Conservation (phyloP, 2,888 invertebrate species). For the Drosophila mettleri region DNA sequence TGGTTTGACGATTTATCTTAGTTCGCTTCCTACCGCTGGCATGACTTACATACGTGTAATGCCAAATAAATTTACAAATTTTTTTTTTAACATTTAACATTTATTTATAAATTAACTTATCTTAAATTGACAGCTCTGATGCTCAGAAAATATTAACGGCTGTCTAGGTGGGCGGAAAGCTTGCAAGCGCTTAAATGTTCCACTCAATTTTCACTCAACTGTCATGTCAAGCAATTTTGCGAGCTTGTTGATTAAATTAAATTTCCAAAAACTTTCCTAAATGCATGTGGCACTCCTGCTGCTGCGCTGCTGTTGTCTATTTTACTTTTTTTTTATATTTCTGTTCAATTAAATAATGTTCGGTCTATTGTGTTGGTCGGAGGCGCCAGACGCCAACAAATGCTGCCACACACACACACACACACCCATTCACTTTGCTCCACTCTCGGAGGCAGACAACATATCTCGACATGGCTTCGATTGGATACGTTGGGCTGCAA, state of each 20-base stretch:
- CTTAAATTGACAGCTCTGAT: conserved; percentile 6
- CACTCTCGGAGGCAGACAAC: conserved; percentile 39
- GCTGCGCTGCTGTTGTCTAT: conserved; percentile 27
- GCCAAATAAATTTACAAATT: no score
- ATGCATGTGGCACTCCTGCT: conserved; percentile 38
- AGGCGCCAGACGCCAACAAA: conserved; percentile 37
- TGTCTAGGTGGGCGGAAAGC: conserved; percentile 25
- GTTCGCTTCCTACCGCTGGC: neutral
- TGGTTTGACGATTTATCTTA: conserved; percentile 37
- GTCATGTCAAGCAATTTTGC: conserved; percentile 44
- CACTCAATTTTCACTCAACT: conserved; percentile 56
- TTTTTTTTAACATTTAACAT: neutral
- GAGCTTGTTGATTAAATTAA: conserved; percentile 70
- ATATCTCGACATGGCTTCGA: conserved; percentile 20
- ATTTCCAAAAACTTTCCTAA: conserved; percentile 59
- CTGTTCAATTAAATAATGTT: conserved; percentile 74
- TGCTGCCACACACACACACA: conserved; percentile 44
- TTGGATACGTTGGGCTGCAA: conserved; percentile 20
- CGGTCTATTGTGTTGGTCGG: conserved; percentile 36
- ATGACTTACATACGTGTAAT: no score
- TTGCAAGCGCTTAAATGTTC: conserved; percentile 29
- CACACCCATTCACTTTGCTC: neutral
- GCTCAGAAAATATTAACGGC: conserved; percentile 15
- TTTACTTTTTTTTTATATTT: conserved; percentile 55
- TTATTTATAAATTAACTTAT: neutral